phyloP scores from a whole-genome alignment of 2,113 vertebrate species.

The Megalops atlanticus region DNA sequence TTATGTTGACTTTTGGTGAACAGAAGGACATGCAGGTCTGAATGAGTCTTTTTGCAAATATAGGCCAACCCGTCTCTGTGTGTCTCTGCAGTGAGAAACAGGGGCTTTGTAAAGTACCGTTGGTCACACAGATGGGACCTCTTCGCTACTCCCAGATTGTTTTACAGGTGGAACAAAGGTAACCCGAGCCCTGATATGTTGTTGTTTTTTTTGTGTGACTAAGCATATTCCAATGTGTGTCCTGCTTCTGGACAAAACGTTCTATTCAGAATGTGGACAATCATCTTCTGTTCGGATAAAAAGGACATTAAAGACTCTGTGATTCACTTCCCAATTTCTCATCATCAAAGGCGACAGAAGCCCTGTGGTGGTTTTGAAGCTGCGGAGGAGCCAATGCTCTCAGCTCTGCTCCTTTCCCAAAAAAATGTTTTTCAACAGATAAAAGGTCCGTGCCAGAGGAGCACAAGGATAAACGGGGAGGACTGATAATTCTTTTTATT shows the following conservation, averaged over 20 bases:
- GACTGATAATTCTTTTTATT: too few species aligned
- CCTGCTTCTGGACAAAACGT: conserved; percentile 17
- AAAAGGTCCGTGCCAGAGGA: neutral
- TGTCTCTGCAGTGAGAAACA: neutral
- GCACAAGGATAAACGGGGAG: neutral
- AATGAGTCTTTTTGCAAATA: neutral
- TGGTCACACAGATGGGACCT: neutral
- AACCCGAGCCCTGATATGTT: neutral
- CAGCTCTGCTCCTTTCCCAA: conserved; percentile 17
- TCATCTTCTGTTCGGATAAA: conserved; percentile 38
- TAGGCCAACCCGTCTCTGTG: neutral
- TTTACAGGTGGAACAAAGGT: conserved; percentile 11
- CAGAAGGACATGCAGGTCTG: neutral
- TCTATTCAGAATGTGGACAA: conserved; percentile 23
- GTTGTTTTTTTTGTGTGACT: neutral
- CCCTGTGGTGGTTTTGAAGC: conserved; percentile 48
- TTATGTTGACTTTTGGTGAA: too few species aligned
- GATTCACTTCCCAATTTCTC: conserved; percentile 49
- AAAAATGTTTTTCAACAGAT: conserved; percentile 19
- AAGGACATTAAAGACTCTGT: conserved; percentile 30
- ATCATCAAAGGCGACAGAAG: conserved; percentile 48
- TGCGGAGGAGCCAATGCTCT: conserved; percentile 34
- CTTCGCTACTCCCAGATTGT: neutral
- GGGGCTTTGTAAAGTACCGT: neutral
- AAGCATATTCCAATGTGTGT: neutral